These are phyloP conservation scores for Rhagologus leucostigma DNA, from an alignment of 2,113 vertebrate species.

Conservation along the genomic window DNA sequence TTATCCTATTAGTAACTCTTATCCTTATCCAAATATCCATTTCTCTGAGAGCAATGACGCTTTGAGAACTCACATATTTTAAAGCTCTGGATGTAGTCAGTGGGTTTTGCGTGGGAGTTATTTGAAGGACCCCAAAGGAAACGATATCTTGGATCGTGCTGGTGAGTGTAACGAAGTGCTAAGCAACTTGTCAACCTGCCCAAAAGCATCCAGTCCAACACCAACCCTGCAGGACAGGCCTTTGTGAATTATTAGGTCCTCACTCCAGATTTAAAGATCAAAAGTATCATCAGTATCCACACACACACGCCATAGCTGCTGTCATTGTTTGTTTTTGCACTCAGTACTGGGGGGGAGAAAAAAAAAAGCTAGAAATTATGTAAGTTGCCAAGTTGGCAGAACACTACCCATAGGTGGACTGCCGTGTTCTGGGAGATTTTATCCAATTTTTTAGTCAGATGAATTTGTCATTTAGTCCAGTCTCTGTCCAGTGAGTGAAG, in stretches of 20 bases:
- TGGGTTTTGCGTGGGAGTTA: background rate
- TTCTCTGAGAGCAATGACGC: background rate
- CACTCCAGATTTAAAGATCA: background rate
- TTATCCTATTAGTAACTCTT: background rate
- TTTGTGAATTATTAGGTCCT: background rate
- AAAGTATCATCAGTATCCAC: background rate
- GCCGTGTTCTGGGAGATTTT: constrained; percentile 43
- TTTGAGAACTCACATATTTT: background rate
- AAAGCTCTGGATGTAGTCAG: background rate
- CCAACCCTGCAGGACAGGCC: background rate
- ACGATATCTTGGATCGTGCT: background rate
- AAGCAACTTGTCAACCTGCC: background rate
- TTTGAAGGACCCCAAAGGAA: background rate
- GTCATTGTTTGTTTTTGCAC: background rate
- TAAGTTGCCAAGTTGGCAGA: background rate
- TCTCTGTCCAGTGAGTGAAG: background rate
- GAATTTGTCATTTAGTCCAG: background rate
- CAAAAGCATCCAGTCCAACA: background rate
- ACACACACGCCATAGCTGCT: background rate
- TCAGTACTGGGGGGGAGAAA: background rate
- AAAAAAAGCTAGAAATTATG: background rate
- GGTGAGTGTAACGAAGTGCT: background rate
- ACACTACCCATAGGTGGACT: background rate
- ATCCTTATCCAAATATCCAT: background rate
- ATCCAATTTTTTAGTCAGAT: background rate